Base-by-base conservation (phyloP, 2,888 invertebrate genomes). In the Drosophila cognata region DNA sequence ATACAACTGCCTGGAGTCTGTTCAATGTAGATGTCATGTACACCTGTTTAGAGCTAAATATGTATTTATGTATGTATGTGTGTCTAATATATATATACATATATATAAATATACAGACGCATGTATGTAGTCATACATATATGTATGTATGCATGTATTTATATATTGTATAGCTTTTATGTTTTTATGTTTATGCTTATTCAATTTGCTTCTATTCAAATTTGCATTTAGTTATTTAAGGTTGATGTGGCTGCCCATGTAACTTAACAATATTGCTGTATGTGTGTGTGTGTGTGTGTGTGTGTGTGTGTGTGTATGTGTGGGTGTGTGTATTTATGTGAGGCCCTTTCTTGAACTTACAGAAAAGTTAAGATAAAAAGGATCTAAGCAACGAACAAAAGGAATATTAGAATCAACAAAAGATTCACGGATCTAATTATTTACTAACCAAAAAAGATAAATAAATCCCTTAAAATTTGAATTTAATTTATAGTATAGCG, bases 231-330 rank as follows among this genome's bases (percentile, higher is more conserved):
- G 71, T 81, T 81, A 68, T 63, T 72, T 80, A 79, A 76, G 83
- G 76, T 83, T 79, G 81, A 81, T 68, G 81, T 77, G 78, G 81
- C 77, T 79, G 78, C 78, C 78, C 78, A 79, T 77, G 62, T 72
- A 72, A 65, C 53, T 65, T 72, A 78, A 81, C 43, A 25, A 67
- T 78, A 77, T 61, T 68, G 62, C 51, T 65, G 56, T 33, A 33
- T 35, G n/a, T 62, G 35, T 36, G 13, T 48, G 13, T 70, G 6
- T 58, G 50, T 46, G 11, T 48, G 53, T 48, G 25, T 38, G 10
- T 48, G 38, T 7, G 28, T 7, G 29, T 21, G 50, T 46, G 50
- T 62, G 21, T 38, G 16, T 53, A 41, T 52, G 25, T 57, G 21
- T 46, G 28, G 29, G 29, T 68, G 35, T 59, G 53, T 46, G 38